Conservation (phyloP, 2,113 vertebrate genomes). For the Hippocampus barbouri region DNA sequence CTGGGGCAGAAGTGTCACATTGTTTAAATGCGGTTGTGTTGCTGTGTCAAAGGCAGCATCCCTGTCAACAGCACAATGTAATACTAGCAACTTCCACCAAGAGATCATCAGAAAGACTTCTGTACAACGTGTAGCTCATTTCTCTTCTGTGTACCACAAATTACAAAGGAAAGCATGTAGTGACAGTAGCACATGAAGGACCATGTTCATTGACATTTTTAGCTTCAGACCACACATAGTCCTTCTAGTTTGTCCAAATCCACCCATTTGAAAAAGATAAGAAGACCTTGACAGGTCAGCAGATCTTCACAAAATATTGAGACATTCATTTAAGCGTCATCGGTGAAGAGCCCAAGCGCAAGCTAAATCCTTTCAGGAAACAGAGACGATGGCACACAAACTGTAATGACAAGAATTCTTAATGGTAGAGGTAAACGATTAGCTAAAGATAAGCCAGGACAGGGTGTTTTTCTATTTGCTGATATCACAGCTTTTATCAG, state of each 20-base stretch:
- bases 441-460: slow-evolving; percentile 23
- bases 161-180: slow-evolving; percentile 6
- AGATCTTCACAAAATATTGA: slow-evolving; percentile 9
- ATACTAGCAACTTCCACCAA: slow-evolving; percentile 38
- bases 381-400: slow-evolving; percentile 4
- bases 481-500: slow-evolving; percentile 33
- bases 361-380: slow-evolving; percentile 1
- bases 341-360: slow-evolving; percentile 1
- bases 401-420: slow-evolving; percentile 3
- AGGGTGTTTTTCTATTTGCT: slow-evolving; percentile 8
- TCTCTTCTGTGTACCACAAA: slow-evolving; percentile 17
- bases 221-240: not conserved
- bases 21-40: slow-evolving; percentile 19
- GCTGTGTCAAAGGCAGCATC: slow-evolving; percentile 27
- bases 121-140: not conserved
- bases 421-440: slow-evolving; percentile 8
- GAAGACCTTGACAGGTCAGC: not conserved
- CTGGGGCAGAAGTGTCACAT: not conserved
- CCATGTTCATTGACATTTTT: not conserved
- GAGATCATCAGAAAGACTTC: slow-evolving; percentile 21
- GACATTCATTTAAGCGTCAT: slow-evolving; percentile 20
- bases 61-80: slow-evolving; percentile 22
- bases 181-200: not conserved
- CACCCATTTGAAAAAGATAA: slow-evolving; percentile 8
- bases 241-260: slow-evolving; percentile 6